phyloP scores from a whole-genome alignment of 2,113 vertebrate genomes.

The Nicator chloris region DNA sequence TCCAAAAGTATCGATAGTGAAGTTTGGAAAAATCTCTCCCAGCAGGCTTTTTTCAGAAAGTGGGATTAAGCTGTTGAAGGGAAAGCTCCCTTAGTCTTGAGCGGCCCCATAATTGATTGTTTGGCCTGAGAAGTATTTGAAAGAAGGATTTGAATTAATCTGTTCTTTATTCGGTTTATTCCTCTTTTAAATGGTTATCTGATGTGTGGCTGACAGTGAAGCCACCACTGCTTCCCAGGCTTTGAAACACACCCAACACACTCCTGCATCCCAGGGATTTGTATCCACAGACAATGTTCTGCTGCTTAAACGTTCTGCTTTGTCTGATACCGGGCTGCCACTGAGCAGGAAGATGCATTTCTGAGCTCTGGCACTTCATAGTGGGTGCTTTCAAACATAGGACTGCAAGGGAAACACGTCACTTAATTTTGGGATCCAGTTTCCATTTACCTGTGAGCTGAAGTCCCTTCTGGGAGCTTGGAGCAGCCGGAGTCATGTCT shows the following conservation, averaged over 20 bases:
- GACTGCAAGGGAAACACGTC: too few species aligned
- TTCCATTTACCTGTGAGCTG: background rate
- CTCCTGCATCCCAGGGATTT: background rate
- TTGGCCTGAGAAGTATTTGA: background rate
- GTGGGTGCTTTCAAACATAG: background rate
- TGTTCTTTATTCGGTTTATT: background rate
- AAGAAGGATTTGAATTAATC: constrained; percentile 18
- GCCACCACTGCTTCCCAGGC: background rate
- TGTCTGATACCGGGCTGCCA: background rate
- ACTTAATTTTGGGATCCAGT: background rate
- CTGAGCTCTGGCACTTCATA: background rate
- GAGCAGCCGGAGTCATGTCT: background rate
- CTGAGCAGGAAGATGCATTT: background rate
- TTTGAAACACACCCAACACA: background rate
- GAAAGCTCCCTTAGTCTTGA: background rate
- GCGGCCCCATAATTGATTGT: background rate
- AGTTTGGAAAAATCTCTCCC: background rate
- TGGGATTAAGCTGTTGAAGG: background rate
- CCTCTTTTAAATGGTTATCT: background rate
- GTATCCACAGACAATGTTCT: background rate
- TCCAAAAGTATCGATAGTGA: background rate
- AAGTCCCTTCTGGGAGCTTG: background rate
- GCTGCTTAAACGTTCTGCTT: background rate
- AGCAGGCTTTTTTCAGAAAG: background rate
- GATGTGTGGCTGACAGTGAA: background rate